These are phyloP conservation scores for Nothoprocta pentlandii DNA, from an alignment of 2,113 vertebrate genomes.

Conservation along the genomic window DNA sequence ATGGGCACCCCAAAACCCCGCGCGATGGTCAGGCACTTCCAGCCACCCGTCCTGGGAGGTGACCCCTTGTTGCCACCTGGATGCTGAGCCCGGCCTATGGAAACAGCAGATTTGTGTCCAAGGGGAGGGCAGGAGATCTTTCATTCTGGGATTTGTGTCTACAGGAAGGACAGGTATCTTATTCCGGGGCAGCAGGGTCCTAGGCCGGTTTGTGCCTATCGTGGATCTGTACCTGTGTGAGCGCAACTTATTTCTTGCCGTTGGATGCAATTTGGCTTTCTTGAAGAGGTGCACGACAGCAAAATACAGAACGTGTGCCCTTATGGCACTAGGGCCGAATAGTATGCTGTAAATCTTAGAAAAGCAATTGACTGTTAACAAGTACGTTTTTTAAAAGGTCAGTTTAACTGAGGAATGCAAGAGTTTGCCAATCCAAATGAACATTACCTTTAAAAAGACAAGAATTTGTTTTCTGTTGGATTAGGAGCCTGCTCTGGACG, in stretches of 20 bases:
- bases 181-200: not conserved
- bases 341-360: slow-evolving; percentile 9
- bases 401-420: slow-evolving; percentile 53
- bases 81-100: not conserved
- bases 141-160: not conserved
- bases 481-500: slow-evolving; percentile 26
- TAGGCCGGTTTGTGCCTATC: not conserved
- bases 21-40: not conserved
- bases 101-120: not conserved
- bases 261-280: not conserved
- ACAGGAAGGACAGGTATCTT: not conserved
- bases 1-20: not conserved
- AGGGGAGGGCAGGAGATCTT: not conserved
- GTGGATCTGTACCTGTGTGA: accelerated
- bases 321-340: not conserved
- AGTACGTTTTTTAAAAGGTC: slow-evolving; percentile 51
- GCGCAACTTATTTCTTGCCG: not conserved
- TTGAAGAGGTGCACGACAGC: not conserved
- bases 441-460: slow-evolving; percentile 37
- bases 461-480: slow-evolving; percentile 46
- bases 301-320: accelerated
- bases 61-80: not conserved
- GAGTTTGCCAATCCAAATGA: slow-evolving; percentile 45
- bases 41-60: no score
- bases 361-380: slow-evolving; percentile 36